phyloP scores from a whole-genome alignment of 2,797 vertebrate species.

The Brachyalestes nurse region DNA sequence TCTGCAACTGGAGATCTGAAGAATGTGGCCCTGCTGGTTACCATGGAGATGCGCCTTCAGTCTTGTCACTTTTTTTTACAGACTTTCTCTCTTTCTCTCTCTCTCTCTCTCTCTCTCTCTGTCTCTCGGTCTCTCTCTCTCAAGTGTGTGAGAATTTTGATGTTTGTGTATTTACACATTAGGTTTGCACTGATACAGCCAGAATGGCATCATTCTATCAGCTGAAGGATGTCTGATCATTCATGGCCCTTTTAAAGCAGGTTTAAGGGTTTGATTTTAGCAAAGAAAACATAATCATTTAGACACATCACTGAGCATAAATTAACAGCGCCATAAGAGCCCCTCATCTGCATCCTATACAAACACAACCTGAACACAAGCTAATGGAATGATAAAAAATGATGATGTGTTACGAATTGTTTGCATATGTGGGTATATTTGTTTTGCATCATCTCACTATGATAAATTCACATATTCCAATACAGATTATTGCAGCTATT shows the following conservation, averaged over 20 bases:
- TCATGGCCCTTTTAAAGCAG: not conserved
- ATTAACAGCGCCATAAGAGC: not conserved
- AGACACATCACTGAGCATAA: not conserved
- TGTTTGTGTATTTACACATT: not conserved
- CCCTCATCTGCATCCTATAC: not conserved
- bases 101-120: too few species aligned
- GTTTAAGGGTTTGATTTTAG: not conserved
- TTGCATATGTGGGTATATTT: not conserved
- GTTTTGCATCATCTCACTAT: too few species aligned
- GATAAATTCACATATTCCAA: too few species aligned
- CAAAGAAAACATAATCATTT: not conserved
- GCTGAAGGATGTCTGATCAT: not conserved
- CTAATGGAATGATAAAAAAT: not conserved
- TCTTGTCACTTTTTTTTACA: conserved; percentile 6
- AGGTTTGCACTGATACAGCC: not conserved
- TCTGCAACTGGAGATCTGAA: conserved; percentile 21
- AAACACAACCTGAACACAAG: not conserved
- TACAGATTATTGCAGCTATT: too few species aligned
- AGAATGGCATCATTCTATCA: not conserved
- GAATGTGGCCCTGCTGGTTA: conserved; percentile 35
- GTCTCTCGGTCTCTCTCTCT: too few species aligned
- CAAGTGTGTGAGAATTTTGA: not conserved
- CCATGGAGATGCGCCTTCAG: conserved; percentile 26
- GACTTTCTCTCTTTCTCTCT: not conserved
- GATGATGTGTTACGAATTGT: not conserved